Evolutionary conservation across 2,113 vertebrate genomes (phyloP), one percentile per base, ranked within the genome.

Genomic region (Neolamprologus variostigma): DNA sequence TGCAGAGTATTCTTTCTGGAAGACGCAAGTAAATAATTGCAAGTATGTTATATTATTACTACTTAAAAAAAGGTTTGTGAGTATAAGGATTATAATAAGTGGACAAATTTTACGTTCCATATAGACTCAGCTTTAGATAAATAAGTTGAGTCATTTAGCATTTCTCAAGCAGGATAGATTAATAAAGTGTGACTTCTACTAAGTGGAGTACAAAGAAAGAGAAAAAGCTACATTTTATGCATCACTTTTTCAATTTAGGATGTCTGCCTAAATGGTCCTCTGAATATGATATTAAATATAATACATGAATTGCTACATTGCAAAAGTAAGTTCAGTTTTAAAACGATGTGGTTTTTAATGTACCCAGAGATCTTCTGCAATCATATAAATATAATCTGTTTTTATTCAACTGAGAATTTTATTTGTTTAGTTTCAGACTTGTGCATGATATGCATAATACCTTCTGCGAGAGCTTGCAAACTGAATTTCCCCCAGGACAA

Each of bases 401-500:
- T 84, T 90, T 76, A 89, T 88, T 87, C 68, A 53, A 68, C 87
- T 85, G 57, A 85, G 35, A n/a, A 40, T 82, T 89, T 86, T 31
- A 82, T 26, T 31, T 16, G 14, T 61, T 85, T 59, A 63, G 53
- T 68, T 71, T 12, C 8, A 76, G 42, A 6, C 9, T 61, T 89
- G 57, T 85, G 81, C 71, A 61, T 81, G 71, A 79, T 45, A 81
- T 51, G 89, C 73, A 81, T 81, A 80, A 82, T 84, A 91, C 68
- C 86, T 50, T 59, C 81, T 76, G 83, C 86, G 1, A 13, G 68
- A 71, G 71, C 54, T 87, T 28, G 79, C 54, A 88, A 59, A 79
- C 71, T 76, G 37, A 53, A 86, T 94, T 88, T 89, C 82, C 89
- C 73, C 35, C 31, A 47, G 87, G 86, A 90, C 81, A 91, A 86